phyloP scores from a whole-genome alignment of 2,888 invertebrate species.

The Protodeltote pygarga region DNA sequence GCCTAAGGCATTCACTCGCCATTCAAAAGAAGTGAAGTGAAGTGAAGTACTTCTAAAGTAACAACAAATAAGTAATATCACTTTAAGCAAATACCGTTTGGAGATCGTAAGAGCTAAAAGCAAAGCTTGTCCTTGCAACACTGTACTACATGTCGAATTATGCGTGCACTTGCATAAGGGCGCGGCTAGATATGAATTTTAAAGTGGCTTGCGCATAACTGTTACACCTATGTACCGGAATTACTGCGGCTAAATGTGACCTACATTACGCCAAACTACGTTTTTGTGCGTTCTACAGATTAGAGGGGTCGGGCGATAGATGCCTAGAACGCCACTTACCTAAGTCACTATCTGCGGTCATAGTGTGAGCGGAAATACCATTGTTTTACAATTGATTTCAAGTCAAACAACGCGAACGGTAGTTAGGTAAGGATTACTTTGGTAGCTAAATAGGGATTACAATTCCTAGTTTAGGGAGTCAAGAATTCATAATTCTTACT shows the following conservation, averaged over 20 bases:
- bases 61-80: no score
- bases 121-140: slow-evolving; percentile 62
- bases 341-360: background rate
- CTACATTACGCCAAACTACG: slow-evolving; percentile 65
- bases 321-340: background rate
- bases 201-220: slow-evolving; percentile 62
- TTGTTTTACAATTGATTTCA: no score
- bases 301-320: no score
- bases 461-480: no score
- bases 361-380: background rate
- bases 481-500: no score
- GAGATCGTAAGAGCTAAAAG: slow-evolving; percentile 45
- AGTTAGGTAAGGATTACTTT: no score
- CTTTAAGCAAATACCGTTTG: no score
- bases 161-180: slow-evolving; percentile 55
- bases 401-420: no score
- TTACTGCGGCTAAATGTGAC: slow-evolving; percentile 64
- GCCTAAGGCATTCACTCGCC: no score
- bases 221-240: slow-evolving; percentile 47
- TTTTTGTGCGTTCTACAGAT: slow-evolving; percentile 18
- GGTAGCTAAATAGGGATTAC: no score
- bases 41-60: no score
- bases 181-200: slow-evolving; percentile 80
- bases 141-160: slow-evolving; percentile 43
- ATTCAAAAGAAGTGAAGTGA: no score